Percentiles rank a stretch among this genome's conserved stretches.
These are phyloP conservation scores for Schizopygopsis pylzovi DNA, from an alignment of 2,797 vertebrate genomes.

Conservation along the genomic window DNA sequence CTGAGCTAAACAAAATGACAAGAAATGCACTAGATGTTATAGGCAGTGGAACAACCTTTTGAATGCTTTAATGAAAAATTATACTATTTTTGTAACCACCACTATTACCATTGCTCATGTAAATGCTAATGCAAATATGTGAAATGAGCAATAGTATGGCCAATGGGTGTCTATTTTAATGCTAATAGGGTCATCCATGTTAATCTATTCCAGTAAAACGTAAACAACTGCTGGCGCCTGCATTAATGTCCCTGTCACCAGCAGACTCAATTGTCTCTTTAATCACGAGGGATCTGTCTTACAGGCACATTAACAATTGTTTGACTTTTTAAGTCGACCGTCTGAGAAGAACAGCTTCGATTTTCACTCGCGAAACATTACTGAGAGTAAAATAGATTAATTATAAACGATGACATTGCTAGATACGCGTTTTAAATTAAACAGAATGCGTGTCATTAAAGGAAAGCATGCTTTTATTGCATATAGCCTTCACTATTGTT, in stretches of 20 bases:
- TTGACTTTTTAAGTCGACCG: neutral
- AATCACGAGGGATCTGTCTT: neutral
- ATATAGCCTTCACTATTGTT: neutral
- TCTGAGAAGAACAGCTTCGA: neutral
- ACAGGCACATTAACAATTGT: neutral
- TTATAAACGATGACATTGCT: neutral
- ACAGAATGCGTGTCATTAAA: neutral
- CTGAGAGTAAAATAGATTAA: neutral
- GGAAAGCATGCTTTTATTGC: too few relatives aligned
- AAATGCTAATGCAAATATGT: neutral
- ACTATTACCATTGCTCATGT: neutral
- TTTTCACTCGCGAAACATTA: neutral
- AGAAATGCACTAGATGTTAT: neutral
- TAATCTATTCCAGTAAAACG: neutral
- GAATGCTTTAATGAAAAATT: neutral
- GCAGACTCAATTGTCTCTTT: neutral
- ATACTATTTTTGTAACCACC: neutral
- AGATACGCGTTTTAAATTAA: neutral
- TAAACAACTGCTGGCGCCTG: constrained; percentile 8
- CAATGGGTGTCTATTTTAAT: constrained; percentile 15
- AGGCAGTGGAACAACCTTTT: neutral
- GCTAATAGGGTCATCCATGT: constrained; percentile 17
- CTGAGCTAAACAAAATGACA: neutral
- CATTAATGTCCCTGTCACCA: neutral
- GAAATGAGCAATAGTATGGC: neutral